phyloP scores from a whole-genome alignment of 2,797 vertebrate species.

The Pseudochirops corinnae region DNA sequence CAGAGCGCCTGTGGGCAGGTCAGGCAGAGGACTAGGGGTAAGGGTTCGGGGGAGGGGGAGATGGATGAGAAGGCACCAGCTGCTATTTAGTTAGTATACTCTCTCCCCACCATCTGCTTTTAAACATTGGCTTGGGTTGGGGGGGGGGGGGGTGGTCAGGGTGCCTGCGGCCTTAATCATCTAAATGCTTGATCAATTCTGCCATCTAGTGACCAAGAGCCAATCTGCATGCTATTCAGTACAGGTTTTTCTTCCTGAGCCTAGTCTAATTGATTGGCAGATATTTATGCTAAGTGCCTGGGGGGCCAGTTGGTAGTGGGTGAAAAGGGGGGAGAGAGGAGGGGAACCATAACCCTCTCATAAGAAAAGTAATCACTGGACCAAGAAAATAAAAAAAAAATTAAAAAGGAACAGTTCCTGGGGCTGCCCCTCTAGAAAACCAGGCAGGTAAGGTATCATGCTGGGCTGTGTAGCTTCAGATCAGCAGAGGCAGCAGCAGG shows the following conservation, averaged over 20 bases:
- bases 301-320: slow-evolving; percentile 37
- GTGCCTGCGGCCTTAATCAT: not conserved
- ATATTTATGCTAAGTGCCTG: not conserved
- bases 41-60: not conserved
- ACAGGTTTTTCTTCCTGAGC: not conserved
- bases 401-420: slow-evolving; percentile 63
- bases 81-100: slow-evolving; percentile 44
- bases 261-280: slow-evolving; percentile 9
- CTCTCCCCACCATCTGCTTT: slow-evolving; percentile 56
- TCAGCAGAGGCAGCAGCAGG: slow-evolving; percentile 77
- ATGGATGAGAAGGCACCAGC: slow-evolving; percentile 19
- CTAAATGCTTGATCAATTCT: slow-evolving; percentile 82
- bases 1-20: slow-evolving; percentile 61
- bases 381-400: slow-evolving; percentile 16
- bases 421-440: slow-evolving; percentile 78
- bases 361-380: slow-evolving; percentile 63
- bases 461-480: slow-evolving; percentile 75
- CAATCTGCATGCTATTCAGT: not conserved
- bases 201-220: slow-evolving; percentile 84
- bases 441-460: slow-evolving; percentile 72
- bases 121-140: not conserved
- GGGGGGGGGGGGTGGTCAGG: no score
- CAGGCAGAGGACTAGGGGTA: slow-evolving; percentile 2
- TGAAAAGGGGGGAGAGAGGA: slow-evolving; percentile 10
- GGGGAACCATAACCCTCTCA: slow-evolving; percentile 54